A percentile compares a stretch with the other conserved stretches of the same genome.
These are phyloP conservation scores for Hyposoter didymator DNA, from an alignment of 2,888 invertebrate genomes.

Conservation along the genomic window DNA sequence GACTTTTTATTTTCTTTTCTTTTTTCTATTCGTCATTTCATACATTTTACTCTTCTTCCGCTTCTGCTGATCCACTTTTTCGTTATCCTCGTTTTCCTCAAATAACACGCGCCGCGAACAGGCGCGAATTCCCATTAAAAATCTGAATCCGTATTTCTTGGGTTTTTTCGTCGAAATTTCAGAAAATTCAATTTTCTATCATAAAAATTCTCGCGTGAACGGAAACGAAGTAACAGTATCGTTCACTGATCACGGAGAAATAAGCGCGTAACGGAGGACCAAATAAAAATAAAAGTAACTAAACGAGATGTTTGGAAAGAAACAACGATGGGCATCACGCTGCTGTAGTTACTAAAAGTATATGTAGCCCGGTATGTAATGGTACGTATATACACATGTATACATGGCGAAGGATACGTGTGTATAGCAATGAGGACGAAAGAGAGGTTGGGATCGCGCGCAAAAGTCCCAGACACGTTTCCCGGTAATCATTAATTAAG, in stretches of 20 bases:
- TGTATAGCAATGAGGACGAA: constrained; percentile 52
- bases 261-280: not conserved
- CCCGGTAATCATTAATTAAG: constrained; percentile 84
- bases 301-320: constrained; percentile 24
- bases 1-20: not conserved
- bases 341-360: constrained; percentile 27
- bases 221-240: not conserved
- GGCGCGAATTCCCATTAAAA: no score
- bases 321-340: constrained; percentile 39
- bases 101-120: not conserved
- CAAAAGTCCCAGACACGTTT: constrained; percentile 81
- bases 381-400: constrained; percentile 52
- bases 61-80: not conserved
- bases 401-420: constrained; percentile 23
- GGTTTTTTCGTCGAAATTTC: not conserved
- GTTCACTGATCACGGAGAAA: not conserved
- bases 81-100: constrained; percentile 11
- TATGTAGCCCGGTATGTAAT: constrained; percentile 2
- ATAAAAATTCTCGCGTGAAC: not conserved
- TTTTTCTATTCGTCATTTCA: not conserved
- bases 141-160: not conserved
- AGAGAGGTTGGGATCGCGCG: constrained; percentile 72
- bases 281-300: constrained; percentile 1
- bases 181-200: not conserved
- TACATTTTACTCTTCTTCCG: not conserved